Conservation (phyloP, 2,888 invertebrate species). For the Celastrina argiolus region DNA sequence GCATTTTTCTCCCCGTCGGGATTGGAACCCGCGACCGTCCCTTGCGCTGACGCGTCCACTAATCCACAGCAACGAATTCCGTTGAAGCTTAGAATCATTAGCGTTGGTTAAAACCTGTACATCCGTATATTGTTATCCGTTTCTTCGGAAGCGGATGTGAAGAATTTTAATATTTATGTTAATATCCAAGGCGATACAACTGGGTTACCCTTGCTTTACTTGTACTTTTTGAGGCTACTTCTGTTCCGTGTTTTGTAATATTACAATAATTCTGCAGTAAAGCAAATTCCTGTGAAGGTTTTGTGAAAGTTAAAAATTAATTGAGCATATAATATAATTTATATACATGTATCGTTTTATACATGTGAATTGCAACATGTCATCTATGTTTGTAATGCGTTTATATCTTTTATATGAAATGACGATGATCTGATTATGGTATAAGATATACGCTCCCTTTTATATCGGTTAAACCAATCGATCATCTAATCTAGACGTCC, state of each 20-base stretch:
- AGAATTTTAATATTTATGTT: slow-evolving; percentile 8
- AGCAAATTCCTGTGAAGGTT: slow-evolving; percentile 1
- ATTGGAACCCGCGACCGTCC: too few relatives aligned
- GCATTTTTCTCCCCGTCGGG: too few relatives aligned
- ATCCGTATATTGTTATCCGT: slow-evolving; percentile 9
- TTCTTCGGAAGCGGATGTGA: slow-evolving; percentile 34
- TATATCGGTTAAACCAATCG: neutral
- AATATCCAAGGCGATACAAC: slow-evolving; percentile 30
- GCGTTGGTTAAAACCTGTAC: neutral
- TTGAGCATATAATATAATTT: too few relatives aligned
- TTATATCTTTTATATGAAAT: too few relatives aligned
- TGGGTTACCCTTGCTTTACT: slow-evolving; percentile 31
- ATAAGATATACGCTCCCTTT: neutral
- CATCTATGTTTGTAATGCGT: too few relatives aligned
- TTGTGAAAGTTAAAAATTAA: neutral
- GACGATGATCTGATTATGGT: neutral
- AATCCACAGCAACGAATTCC: neutral
- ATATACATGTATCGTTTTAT: neutral
- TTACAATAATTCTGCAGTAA: slow-evolving; percentile 8
- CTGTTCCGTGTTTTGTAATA: slow-evolving; percentile 15
- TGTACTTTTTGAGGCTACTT: slow-evolving; percentile 30
- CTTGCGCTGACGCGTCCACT: too few relatives aligned
- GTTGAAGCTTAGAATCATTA: slow-evolving; percentile 4
- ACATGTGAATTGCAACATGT: neutral
- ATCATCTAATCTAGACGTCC: neutral